A percentile compares a stretch with the other conserved stretches of the same genome.
These are phyloP conservation scores for Narcine bancroftii DNA, from an alignment of 2,113 vertebrate genomes.

Conservation along the genomic window DNA sequence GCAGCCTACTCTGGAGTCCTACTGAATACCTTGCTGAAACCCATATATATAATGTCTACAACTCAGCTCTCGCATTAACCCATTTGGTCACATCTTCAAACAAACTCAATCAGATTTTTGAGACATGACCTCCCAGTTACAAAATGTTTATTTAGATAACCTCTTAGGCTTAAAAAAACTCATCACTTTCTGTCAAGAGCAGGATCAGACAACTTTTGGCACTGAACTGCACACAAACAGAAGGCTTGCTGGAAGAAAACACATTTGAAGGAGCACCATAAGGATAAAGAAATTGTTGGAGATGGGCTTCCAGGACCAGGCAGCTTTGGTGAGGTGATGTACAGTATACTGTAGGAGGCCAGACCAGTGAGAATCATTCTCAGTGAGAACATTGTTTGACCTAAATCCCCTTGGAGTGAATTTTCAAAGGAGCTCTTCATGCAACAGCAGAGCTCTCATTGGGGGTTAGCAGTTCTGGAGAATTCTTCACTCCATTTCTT, in stretches of 20 bases:
- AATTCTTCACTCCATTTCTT: not conserved
- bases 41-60: too few relatives aligned
- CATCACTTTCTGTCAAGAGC: not conserved
- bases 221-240: not conserved
- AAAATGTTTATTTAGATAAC: not conserved
- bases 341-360: too few relatives aligned
- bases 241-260: not conserved
- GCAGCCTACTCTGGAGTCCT: too few relatives aligned
- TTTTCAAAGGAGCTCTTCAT: not conserved
- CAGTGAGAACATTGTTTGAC: not conserved
- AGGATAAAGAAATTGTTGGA: not conserved
- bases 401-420: not conserved
- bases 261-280: too few relatives aligned
- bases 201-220: not conserved
- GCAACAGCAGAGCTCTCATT: not conserved
- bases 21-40: too few relatives aligned
- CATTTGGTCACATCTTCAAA: too few relatives aligned
- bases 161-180: not conserved
- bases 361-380: too few relatives aligned
- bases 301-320: not conserved
- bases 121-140: too few relatives aligned
- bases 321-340: too few relatives aligned
- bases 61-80: too few relatives aligned
- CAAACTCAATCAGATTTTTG: too few relatives aligned
- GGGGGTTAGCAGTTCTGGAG: not conserved